phyloP scores from a whole-genome alignment of 2,113 vertebrate genomes.

The Ptyas mucosa region DNA sequence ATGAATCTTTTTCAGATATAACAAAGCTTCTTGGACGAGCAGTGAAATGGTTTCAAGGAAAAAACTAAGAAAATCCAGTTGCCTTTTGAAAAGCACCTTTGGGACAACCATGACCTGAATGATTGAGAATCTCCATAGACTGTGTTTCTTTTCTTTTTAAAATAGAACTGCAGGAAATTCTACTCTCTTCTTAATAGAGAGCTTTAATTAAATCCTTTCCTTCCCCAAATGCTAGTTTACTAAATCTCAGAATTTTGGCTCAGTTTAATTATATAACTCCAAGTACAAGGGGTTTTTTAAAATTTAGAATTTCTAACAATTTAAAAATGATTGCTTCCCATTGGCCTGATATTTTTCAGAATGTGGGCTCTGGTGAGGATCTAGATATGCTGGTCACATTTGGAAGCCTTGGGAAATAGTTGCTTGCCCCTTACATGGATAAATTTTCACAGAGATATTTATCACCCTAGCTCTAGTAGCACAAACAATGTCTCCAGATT shows the following conservation, averaged over 20 bases:
- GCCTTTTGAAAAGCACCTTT: background rate
- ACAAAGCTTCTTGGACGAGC: background rate
- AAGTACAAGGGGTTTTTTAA: background rate
- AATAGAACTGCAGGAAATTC: background rate
- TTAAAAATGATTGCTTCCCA: background rate
- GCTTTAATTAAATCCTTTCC: background rate
- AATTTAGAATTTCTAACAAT: background rate
- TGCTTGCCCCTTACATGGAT: background rate
- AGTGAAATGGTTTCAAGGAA: background rate
- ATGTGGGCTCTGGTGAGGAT: background rate
- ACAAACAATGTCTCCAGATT: background rate
- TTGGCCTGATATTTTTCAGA: background rate
- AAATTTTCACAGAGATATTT: background rate
- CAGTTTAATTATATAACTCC: background rate
- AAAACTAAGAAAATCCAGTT: too few species aligned
- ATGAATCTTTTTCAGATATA: background rate
- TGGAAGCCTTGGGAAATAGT: background rate
- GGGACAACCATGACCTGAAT: background rate
- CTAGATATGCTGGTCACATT: background rate
- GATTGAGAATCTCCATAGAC: background rate
- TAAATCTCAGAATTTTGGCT: background rate
- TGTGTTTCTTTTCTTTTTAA: background rate
- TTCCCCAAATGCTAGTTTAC: background rate
- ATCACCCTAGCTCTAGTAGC: background rate
- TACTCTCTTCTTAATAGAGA: background rate